Conservation (phyloP, 2,888 invertebrate species). For the Mongoloraphidia duomilia region DNA sequence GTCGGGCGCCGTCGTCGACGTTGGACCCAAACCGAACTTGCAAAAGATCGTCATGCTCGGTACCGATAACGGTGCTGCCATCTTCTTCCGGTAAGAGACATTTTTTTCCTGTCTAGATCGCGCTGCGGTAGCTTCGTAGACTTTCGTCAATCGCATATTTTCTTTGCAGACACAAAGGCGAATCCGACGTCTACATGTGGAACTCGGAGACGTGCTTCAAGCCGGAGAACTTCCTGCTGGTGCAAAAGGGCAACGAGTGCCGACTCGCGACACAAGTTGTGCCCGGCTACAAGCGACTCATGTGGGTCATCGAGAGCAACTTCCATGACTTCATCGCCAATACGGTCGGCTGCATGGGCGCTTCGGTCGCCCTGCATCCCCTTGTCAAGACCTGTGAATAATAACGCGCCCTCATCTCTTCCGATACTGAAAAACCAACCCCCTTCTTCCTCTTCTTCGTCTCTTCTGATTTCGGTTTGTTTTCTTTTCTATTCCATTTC, state of each 20-base stretch:
- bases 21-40: constrained; percentile 37
- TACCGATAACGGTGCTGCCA: constrained; percentile 40
- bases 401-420: too few relatives aligned
- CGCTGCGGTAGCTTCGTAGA: neutral
- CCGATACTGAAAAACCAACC: too few relatives aligned
- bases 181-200: constrained; percentile 48
- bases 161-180: constrained; percentile 30
- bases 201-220: constrained; percentile 41
- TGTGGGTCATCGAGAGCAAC: constrained; percentile 52
- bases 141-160: neutral
- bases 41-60: constrained; percentile 41
- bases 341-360: constrained; percentile 44
- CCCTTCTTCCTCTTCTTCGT: too few relatives aligned
- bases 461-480: too few relatives aligned
- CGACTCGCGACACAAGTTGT: constrained; percentile 45
- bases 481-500: too few relatives aligned
- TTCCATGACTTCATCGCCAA: constrained; percentile 48
- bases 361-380: constrained; percentile 44
- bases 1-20: constrained; percentile 39
- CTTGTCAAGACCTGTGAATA: constrained; percentile 34
- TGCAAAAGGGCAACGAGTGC: constrained; percentile 42
- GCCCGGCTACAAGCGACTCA: constrained; percentile 40
- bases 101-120: neutral
- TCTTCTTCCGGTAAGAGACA: constrained; percentile 38
- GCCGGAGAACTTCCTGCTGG: constrained; percentile 38